These are phyloP conservation scores for Florisuga fusca DNA, from an alignment of 2,797 vertebrate species.

Conservation along the genomic window DNA sequence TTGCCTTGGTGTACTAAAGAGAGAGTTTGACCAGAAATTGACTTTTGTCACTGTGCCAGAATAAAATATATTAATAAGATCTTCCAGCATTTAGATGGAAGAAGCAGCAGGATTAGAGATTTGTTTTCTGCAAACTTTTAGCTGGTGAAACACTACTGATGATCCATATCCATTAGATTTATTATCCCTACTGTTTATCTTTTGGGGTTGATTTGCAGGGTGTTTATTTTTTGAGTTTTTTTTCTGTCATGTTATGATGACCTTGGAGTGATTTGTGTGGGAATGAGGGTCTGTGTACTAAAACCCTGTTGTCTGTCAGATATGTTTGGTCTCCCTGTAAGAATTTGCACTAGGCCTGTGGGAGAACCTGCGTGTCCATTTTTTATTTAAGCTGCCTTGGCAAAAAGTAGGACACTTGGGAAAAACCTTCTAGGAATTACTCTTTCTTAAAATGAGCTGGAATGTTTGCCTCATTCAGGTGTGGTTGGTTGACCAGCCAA, in stretches of 20 bases:
- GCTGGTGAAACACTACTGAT: background rate
- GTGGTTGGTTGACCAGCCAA: background rate
- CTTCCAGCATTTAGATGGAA: background rate
- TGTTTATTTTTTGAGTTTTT: too few relatives aligned
- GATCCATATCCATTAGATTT: too few relatives aligned
- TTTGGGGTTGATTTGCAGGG: too few relatives aligned
- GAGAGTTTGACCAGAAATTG: background rate
- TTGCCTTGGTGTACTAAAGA: background rate
- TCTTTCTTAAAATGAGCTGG: background rate
- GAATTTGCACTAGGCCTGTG: background rate
- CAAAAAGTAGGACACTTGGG: background rate
- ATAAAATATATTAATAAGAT: background rate
- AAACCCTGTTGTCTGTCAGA: background rate
- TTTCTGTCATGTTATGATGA: accelerated
- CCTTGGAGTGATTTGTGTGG: background rate
- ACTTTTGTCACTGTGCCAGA: background rate
- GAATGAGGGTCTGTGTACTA: background rate
- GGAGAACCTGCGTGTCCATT: accelerated
- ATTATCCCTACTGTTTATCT: background rate
- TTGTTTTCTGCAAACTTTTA: background rate
- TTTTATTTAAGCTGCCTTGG: background rate
- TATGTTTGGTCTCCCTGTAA: background rate
- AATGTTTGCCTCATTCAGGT: background rate
- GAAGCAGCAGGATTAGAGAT: background rate
- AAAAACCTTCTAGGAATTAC: background rate